A percentile compares a stretch with the other conserved stretches of the same genome.
Conservation (phyloP, 2,113 vertebrate species). For the Sebastes fasciatus region DNA sequence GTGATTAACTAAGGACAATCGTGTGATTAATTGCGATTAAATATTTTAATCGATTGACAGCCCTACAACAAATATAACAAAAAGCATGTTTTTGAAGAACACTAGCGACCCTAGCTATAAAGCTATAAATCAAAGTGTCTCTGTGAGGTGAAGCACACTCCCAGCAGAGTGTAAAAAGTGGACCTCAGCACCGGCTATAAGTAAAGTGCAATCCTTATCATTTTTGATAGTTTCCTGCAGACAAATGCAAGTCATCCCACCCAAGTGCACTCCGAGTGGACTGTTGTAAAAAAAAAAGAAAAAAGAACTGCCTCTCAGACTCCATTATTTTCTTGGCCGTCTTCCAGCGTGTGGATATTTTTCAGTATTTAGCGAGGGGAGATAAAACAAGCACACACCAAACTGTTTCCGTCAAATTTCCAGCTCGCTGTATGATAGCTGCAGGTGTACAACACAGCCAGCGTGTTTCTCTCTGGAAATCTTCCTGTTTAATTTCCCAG, state of each 20-base stretch:
- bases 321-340: conserved; percentile 68
- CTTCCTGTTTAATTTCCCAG: conserved; percentile 77
- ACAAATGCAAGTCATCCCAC: conserved; percentile 71
- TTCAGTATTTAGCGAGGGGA: conserved; percentile 53
- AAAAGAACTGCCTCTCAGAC: conserved; percentile 43
- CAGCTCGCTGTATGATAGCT: conserved; percentile 58
- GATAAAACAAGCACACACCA: conserved; percentile 61
- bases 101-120: neutral
- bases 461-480: conserved; percentile 67
- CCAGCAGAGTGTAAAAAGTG: conserved; percentile 16
- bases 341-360: conserved; percentile 54
- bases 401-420: conserved; percentile 52
- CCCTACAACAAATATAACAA: too few relatives aligned
- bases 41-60: too few relatives aligned
- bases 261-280: conserved; percentile 63
- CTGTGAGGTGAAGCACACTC: conserved; percentile 10
- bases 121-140: conserved; percentile 32
- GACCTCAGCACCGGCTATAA: conserved; percentile 26
- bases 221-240: conserved; percentile 66
- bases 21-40: too few relatives aligned
- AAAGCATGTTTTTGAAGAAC: too few relatives aligned
- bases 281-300: conserved; percentile 7
- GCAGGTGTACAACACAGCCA: conserved; percentile 67
- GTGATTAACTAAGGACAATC: too few relatives aligned
- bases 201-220: conserved; percentile 66